A percentile compares a stretch with the other conserved stretches of the same genome.
Conservation (phyloP, 2,113 vertebrate genomes). For the Podiceps cristatus region DNA sequence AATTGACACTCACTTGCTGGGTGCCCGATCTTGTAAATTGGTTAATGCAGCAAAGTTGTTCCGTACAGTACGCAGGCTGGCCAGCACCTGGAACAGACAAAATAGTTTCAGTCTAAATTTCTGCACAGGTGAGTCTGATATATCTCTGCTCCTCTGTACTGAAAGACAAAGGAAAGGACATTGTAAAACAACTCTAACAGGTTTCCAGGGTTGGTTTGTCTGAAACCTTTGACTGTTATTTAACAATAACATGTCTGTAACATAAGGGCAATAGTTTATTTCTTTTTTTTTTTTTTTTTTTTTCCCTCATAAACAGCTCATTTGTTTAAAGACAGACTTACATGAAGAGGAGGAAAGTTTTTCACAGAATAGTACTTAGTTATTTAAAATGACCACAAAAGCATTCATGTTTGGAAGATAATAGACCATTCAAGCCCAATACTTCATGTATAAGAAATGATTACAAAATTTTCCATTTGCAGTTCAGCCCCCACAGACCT, state of each 20-base stretch:
- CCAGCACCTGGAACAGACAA: slow-evolving; percentile 87
- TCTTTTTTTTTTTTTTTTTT: too few relatives aligned
- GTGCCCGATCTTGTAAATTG: slow-evolving; percentile 93
- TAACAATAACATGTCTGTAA: background rate
- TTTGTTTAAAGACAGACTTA: slow-evolving; percentile 15
- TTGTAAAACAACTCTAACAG: background rate
- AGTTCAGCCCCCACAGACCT: background rate
- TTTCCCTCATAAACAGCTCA: background rate
- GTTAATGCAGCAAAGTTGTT: slow-evolving; percentile 99
- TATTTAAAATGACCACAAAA: background rate
- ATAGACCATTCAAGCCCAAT: background rate
- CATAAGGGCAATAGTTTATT: background rate
- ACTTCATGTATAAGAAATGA: background rate
- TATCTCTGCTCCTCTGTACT: background rate
- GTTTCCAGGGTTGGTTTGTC: background rate
- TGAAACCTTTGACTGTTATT: background rate
- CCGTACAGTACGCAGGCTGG: slow-evolving; percentile 96
- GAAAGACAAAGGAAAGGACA: background rate
- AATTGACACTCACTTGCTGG: slow-evolving; percentile 89
- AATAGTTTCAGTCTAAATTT: background rate
- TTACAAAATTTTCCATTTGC: background rate
- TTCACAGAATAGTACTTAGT: background rate
- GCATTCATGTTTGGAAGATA: background rate
- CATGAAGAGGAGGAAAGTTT: background rate
- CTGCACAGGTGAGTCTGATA: background rate